phyloP scores from a whole-genome alignment of 2,797 vertebrate genomes.

The Premnoplex brunnescens region DNA sequence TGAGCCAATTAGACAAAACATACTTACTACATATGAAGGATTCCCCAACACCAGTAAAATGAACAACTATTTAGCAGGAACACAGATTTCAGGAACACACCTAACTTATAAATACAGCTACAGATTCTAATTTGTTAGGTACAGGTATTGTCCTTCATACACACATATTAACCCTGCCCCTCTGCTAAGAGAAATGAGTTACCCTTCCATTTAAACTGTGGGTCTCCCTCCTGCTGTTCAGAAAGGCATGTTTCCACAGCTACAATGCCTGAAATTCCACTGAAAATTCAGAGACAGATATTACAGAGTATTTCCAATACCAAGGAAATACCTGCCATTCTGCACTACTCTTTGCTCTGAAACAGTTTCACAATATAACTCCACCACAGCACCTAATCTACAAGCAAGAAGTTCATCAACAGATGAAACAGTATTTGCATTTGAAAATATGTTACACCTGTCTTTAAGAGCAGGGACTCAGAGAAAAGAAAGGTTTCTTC shows the following conservation, averaged over 20 bases:
- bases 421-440: neutral
- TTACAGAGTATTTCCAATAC: neutral
- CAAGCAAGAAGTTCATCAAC: neutral
- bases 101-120: neutral
- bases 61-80: neutral
- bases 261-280: neutral
- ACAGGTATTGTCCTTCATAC: neutral
- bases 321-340: neutral
- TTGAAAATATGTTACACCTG: neutral
- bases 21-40: neutral
- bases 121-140: neutral
- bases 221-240: neutral
- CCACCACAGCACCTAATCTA: neutral
- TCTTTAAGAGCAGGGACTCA: neutral
- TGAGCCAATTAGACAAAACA: neutral
- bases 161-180: accelerated
- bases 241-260: neutral
- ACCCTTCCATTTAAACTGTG: neutral
- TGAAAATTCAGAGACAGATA: neutral
- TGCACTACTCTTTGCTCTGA: neutral
- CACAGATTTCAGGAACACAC: neutral
- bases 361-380: neutral
- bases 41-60: neutral
- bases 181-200: neutral
- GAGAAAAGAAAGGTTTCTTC: neutral